These are phyloP conservation scores for Lasioglossum lativentre DNA, from an alignment of 2,888 invertebrate genomes.

Conservation along the genomic window DNA sequence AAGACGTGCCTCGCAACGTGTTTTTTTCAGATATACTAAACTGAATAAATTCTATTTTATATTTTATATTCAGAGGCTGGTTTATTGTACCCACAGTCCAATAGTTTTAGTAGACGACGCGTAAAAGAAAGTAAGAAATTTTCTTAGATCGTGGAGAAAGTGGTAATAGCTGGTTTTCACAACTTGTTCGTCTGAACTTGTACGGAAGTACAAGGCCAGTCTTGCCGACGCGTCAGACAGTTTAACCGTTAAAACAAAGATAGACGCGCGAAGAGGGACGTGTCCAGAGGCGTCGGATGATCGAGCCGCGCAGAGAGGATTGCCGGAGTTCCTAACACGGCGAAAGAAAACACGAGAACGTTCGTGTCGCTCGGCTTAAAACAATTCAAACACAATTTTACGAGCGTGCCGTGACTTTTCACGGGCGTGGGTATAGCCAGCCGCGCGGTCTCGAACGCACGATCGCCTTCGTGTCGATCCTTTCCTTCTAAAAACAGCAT, in stretches of 20 bases:
- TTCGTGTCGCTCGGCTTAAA: conserved; percentile 57
- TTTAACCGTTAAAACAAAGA: not conserved
- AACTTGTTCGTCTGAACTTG: not conserved
- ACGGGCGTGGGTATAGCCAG: conserved; percentile 1
- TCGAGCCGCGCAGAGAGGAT: not conserved
- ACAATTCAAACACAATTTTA: conserved; percentile 68
- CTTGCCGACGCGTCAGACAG: not conserved
- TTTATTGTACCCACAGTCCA: too few relatives aligned
- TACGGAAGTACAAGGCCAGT: not conserved
- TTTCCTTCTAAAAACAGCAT: conserved; percentile 44
- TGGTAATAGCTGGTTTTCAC: not conserved
- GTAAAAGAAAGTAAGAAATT: not conserved
- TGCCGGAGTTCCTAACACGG: not conserved
- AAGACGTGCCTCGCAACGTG: too few relatives aligned
- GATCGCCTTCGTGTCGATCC: conserved; percentile 41
- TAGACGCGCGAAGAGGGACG: not conserved
- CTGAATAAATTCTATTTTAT: too few relatives aligned
- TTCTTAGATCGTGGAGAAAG: not conserved
- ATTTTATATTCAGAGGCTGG: too few relatives aligned
- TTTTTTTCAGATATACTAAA: too few relatives aligned
- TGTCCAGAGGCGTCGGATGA: not conserved
- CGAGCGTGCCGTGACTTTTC: conserved; percentile 61
- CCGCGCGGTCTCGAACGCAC: conserved; percentile 26
- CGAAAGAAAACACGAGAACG: conserved; percentile 34
- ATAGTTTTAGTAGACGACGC: not conserved